These are phyloP conservation scores for Pediacus dermestoides DNA, from an alignment of 2,888 invertebrate genomes.

Conservation along the genomic window DNA sequence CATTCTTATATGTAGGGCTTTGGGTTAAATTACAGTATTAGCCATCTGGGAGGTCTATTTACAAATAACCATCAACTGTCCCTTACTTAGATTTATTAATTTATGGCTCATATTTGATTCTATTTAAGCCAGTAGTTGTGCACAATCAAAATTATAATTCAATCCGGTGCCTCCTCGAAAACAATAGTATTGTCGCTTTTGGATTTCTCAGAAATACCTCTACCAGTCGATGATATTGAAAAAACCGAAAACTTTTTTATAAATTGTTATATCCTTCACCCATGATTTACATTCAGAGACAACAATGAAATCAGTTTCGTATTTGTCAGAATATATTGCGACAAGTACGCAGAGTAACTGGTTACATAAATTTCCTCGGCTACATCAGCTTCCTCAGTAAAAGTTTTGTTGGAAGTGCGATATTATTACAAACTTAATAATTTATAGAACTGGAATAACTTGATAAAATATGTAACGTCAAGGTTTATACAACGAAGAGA, in stretches of 20 bases:
- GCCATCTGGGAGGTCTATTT: too few species aligned
- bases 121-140: too few species aligned
- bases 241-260: slow-evolving; percentile 3
- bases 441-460: slow-evolving; percentile 33
- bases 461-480: slow-evolving; percentile 25
- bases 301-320: slow-evolving; percentile 26
- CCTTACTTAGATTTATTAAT: too few species aligned
- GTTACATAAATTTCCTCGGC: slow-evolving; percentile 24
- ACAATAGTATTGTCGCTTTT: too few species aligned
- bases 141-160: too few species aligned
- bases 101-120: too few species aligned
- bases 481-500: slow-evolving; percentile 14
- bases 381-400: slow-evolving; percentile 12
- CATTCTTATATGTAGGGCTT: slow-evolving; percentile 1
- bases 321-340: slow-evolving; percentile 23
- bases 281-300: slow-evolving; percentile 2
- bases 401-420: slow-evolving; percentile 17
- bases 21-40: slow-evolving; percentile 1
- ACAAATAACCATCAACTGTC: too few species aligned
- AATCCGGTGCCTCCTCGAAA: too few species aligned
- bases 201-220: too few species aligned
- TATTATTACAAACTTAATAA: slow-evolving; percentile 31
- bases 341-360: slow-evolving; percentile 19
- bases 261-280: neutral
- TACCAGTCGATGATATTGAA: too few species aligned